A percentile compares a stretch with the other conserved stretches of the same genome.
Evolutionary conservation across 2,888 invertebrate genomes (phyloP).

Genomic region (Tenodera sinensis): DNA sequence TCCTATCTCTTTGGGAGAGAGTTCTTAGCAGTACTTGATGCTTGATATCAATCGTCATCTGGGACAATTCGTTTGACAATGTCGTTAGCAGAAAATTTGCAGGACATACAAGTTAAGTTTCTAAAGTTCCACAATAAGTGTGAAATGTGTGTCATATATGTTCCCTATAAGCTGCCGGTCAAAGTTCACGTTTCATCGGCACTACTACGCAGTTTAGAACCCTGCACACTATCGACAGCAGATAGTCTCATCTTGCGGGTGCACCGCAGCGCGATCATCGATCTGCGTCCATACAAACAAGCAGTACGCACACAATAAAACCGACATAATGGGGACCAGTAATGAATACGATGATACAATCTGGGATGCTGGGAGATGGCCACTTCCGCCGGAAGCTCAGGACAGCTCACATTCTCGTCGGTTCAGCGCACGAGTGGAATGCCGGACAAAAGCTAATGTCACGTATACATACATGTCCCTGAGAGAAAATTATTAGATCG

Average conservation of each 20-base stretch:
- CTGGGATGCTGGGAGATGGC: not conserved
- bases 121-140: no score
- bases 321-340: not conserved
- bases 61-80: no score
- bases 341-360: not conserved
- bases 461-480: not conserved
- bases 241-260: not conserved
- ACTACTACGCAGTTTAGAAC: no score
- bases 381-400: not conserved
- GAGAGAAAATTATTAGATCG: not conserved
- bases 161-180: not conserved
- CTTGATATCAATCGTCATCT: no score
- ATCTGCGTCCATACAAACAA: not conserved
- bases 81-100: no score
- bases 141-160: no score
- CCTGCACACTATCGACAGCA: not conserved
- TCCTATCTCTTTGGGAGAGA: no score
- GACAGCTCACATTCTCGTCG: not conserved
- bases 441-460: not conserved
- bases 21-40: no score
- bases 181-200: not conserved
- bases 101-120: no score
- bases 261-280: not conserved
- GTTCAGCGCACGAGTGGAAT: conserved; percentile 11
- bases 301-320: not conserved